Percentiles rank a stretch among this genome's conserved stretches.
These are phyloP conservation scores for Ethmia dodecea DNA, from an alignment of 2,888 invertebrate species.

Conservation along the genomic window DNA sequence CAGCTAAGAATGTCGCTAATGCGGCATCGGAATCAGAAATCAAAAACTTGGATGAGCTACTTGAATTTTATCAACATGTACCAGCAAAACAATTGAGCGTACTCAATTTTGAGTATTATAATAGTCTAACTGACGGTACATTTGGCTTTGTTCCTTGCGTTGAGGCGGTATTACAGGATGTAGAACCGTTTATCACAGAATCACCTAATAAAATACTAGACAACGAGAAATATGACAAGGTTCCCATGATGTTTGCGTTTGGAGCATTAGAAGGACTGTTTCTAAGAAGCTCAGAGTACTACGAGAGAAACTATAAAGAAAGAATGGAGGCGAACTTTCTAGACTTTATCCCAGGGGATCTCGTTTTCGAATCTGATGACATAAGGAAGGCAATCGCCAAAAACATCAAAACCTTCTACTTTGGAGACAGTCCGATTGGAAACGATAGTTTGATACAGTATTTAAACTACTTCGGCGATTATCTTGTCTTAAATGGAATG, in stretches of 20 bases:
- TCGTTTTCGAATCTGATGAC: conserved; percentile 24
- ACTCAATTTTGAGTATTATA: conserved; percentile 24
- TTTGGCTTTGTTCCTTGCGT: conserved; percentile 37
- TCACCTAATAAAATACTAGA: conserved; percentile 22
- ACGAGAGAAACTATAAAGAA: conserved; percentile 26
- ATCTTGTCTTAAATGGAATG: conserved; percentile 22
- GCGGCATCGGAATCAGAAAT: conserved; percentile 3
- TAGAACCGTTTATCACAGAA: conserved; percentile 18
- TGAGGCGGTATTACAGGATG: conserved; percentile 19
- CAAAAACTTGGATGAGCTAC: neutral
- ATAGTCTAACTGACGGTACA: conserved; percentile 28
- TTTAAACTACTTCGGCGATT: conserved; percentile 32
- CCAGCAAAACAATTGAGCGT: conserved; percentile 16
- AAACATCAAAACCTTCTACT: conserved; percentile 29
- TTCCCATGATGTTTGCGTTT: conserved; percentile 31
- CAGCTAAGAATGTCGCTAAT: conserved; percentile 22
- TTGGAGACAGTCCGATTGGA: conserved; percentile 24
- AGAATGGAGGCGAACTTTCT: conserved; percentile 28
- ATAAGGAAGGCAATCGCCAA: conserved; percentile 14
- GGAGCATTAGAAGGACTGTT: conserved; percentile 25
- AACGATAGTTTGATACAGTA: conserved; percentile 21
- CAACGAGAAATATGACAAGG: conserved; percentile 19
- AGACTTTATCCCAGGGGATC: conserved; percentile 33
- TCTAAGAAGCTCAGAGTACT: conserved; percentile 20
- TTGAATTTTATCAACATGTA: conserved; percentile 4